These are phyloP conservation scores for Pipistrellus nathusii DNA, from an alignment of 2,797 vertebrate genomes.

Conservation along the genomic window DNA sequence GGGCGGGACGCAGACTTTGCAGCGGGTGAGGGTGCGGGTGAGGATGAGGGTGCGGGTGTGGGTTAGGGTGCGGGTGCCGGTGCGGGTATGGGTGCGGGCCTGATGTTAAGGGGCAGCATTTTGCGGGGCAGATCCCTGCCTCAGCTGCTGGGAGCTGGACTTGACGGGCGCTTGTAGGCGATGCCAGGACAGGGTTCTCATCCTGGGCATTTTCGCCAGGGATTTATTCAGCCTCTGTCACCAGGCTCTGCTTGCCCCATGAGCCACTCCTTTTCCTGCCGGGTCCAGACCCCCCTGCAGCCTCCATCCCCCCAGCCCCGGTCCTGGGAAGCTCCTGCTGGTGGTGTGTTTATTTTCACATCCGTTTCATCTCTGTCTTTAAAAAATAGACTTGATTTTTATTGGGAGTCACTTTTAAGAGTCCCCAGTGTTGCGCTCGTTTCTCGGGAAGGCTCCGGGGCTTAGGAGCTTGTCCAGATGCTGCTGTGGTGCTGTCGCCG, in stretches of 20 bases:
- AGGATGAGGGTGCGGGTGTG: no score
- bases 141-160: not conserved
- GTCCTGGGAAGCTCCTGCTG: no score
- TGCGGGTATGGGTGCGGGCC: not conserved
- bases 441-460: not conserved
- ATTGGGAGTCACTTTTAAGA: not conserved
- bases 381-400: not conserved
- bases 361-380: not conserved
- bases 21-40: fast-evolving
- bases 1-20: not conserved
- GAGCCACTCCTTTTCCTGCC: fast-evolving
- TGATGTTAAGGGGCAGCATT: not conserved
- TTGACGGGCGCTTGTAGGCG: not conserved
- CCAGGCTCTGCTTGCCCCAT: not conserved
- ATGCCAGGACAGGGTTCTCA: not conserved
- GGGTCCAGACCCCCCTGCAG: not conserved
- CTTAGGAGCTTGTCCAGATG: not conserved
- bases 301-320: no score
- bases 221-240: not conserved
- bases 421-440: not conserved
- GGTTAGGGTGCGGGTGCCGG: no score
- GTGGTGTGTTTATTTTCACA: not conserved
- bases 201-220: fast-evolving
- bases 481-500: not conserved
- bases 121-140: not conserved